These are phyloP conservation scores for Cygnus buccinator DNA, from an alignment of 2,113 vertebrate genomes.

Conservation along the genomic window DNA sequence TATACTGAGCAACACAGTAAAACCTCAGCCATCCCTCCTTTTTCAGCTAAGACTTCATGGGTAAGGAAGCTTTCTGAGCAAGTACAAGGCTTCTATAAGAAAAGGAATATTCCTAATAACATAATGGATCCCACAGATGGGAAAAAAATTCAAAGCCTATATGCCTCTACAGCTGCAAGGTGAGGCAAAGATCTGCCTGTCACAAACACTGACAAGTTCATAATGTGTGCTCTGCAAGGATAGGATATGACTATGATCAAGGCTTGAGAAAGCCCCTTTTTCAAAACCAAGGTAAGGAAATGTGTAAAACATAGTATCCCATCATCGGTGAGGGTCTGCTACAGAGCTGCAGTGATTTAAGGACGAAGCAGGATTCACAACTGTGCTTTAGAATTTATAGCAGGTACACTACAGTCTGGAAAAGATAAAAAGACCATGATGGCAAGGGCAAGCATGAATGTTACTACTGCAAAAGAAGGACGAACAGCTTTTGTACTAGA, in stretches of 20 bases:
- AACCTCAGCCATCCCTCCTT: neutral
- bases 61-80: neutral
- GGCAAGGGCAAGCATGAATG: neutral
- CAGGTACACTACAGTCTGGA: neutral
- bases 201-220: neutral
- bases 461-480: neutral
- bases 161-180: neutral
- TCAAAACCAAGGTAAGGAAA: neutral
- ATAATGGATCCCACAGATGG: neutral
- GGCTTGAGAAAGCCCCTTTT: neutral
- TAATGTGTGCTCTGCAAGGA: neutral
- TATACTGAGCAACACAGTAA: neutral
- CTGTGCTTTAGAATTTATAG: neutral
- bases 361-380: neutral
- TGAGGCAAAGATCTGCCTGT: neutral
- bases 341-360: neutral
- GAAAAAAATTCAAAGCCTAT: neutral
- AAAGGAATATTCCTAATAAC: neutral
- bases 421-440: neutral
- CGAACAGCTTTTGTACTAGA: neutral
- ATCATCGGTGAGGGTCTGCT: neutral
- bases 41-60: neutral
- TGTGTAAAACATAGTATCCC: neutral
- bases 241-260: neutral
- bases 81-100: neutral